phyloP scores from a whole-genome alignment of 2,113 vertebrate genomes.

The Boulengeromyrus knoepffleri region DNA sequence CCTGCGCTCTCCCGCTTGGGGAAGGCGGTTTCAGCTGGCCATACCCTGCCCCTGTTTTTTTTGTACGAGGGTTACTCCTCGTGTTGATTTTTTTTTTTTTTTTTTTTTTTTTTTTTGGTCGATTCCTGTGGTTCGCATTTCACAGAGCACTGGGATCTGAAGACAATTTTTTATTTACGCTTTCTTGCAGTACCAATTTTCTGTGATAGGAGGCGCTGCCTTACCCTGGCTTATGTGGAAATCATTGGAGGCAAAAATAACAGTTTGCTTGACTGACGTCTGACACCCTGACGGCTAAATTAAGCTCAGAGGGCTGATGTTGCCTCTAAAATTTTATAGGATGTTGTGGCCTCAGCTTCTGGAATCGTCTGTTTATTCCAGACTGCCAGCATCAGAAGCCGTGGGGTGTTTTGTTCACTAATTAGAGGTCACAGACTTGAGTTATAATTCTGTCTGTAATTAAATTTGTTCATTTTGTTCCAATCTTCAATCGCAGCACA shows the following conservation, averaged over 20 bases:
- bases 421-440: conserved; percentile 29
- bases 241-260: not conserved
- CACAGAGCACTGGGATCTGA: not conserved
- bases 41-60: no score
- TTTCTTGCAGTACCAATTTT: not conserved
- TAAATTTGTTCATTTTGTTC: conserved; percentile 27
- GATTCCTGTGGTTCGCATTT: not conserved
- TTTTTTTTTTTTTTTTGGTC: not conserved
- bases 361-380: not conserved
- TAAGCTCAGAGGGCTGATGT: not conserved
- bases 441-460: conserved; percentile 29
- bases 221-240: not conserved
- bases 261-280: not conserved
- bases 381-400: not conserved
- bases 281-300: not conserved
- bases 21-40: no score
- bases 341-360: not conserved
- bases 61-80: not conserved
- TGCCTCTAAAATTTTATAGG: not conserved
- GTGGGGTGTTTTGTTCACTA: conserved; percentile 16
- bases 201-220: not conserved
- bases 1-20: no score
- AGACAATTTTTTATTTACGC: not conserved
- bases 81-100: not conserved
- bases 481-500: conserved; percentile 14